A percentile compares a stretch with the other conserved stretches of the same genome.
phyloP scores from a whole-genome alignment of 2,888 invertebrate genomes.

The Opisthograptis luteolata region DNA sequence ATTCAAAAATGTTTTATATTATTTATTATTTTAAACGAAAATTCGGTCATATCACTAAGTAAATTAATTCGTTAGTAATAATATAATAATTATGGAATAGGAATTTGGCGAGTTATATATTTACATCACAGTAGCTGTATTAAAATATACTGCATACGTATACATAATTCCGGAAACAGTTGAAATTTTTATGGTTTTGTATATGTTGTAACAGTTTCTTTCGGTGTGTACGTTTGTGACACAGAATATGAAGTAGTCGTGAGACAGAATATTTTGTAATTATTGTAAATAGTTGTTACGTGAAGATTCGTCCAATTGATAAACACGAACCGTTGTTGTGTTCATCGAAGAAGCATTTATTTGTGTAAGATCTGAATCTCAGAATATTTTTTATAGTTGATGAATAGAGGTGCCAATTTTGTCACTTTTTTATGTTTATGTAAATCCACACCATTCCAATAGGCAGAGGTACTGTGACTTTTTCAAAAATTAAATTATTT shows the following conservation, averaged over 20 bases:
- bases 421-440: slow-evolving; percentile 55
- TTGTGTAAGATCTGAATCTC: slow-evolving; percentile 72
- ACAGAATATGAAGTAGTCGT: slow-evolving; percentile 43
- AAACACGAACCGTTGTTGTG: slow-evolving; percentile 42
- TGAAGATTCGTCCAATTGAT: slow-evolving; percentile 66
- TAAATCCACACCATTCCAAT: slow-evolving; percentile 73
- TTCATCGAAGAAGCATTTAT: slow-evolving; percentile 70
- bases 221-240: slow-evolving; percentile 22
- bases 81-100: no score
- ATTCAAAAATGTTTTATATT: slow-evolving; percentile 36
- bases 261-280: slow-evolving; percentile 61
- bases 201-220: slow-evolving; percentile 6
- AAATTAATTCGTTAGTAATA: slow-evolving; percentile 23
- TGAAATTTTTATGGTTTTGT: slow-evolving; percentile 6
- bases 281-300: slow-evolving; percentile 77
- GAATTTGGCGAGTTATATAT: slow-evolving; percentile 18
- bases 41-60: slow-evolving; percentile 27
- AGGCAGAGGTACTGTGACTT: slow-evolving; percentile 64
- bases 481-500: slow-evolving; percentile 73
- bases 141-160: slow-evolving; percentile 7
- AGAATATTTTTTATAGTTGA: slow-evolving; percentile 55
- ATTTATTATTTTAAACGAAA: slow-evolving; percentile 1
- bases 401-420: slow-evolving; percentile 71
- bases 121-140: slow-evolving; percentile 21
- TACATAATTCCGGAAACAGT: neutral